A percentile compares a stretch with the other conserved stretches of the same genome.
phyloP scores from a whole-genome alignment of 2,888 invertebrate genomes.

The Pollenia griseotomentosa region DNA sequence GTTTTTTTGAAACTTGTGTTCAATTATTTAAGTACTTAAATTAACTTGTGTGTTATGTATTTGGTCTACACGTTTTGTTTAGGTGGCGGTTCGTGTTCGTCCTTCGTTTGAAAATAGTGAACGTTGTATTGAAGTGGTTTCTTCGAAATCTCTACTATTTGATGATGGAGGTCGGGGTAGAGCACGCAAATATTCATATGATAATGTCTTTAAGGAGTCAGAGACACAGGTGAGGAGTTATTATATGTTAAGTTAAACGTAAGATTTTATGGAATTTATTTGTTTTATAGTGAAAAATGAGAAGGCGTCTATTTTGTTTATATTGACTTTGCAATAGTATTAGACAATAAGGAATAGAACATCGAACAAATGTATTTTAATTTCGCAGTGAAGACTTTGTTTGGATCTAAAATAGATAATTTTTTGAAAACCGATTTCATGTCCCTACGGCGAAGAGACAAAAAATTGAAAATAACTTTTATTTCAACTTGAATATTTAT shows the following conservation, averaged over 20 bases:
- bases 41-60: not conserved
- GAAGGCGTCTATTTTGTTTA: too few species aligned
- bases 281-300: not conserved
- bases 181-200: conserved; percentile 95
- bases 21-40: not conserved
- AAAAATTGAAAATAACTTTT: too few species aligned
- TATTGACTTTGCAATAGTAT: too few species aligned
- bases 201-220: conserved; percentile 94
- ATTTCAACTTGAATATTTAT: too few species aligned
- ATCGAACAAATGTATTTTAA: too few species aligned
- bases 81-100: conserved; percentile 95
- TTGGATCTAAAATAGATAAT: too few species aligned
- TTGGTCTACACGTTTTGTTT: not conserved
- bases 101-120: conserved; percentile 91
- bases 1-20: not conserved
- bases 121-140: conserved; percentile 84
- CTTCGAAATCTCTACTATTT: conserved; percentile 82
- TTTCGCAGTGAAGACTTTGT: too few species aligned
- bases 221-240: conserved; percentile 90
- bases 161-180: conserved; percentile 86
- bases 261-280: not conserved
- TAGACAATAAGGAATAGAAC: too few species aligned
- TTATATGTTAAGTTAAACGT: not conserved
- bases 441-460: too few species aligned
- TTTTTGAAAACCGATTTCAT: too few species aligned